Evolutionary conservation across 2,888 invertebrate species (phyloP).

Genomic region (Erpobdella octoculata): DNA sequence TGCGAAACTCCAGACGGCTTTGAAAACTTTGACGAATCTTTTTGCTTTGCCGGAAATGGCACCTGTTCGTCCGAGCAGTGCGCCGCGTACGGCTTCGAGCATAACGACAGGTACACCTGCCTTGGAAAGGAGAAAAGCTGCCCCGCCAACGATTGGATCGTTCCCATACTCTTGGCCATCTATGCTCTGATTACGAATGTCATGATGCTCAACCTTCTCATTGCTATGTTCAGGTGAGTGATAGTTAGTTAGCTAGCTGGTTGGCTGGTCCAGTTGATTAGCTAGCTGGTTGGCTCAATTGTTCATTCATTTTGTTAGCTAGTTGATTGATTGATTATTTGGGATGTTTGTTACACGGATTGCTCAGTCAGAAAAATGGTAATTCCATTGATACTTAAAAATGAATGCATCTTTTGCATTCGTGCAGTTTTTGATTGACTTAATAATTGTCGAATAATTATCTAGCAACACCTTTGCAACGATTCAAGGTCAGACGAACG

Average conservation of each 20-base stretch:
- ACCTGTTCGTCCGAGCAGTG: background rate
- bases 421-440: background rate
- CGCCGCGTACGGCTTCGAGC: slow-evolving; percentile 10
- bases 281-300: background rate
- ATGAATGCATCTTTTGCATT: background rate
- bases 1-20: background rate
- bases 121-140: slow-evolving; percentile 23
- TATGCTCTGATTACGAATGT: slow-evolving; percentile 51
- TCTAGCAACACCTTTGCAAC: slow-evolving; percentile 48
- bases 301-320: background rate
- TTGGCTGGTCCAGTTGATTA: background rate
- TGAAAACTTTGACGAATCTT: background rate
- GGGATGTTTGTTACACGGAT: background rate
- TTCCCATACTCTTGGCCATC: slow-evolving; percentile 46
- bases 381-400: no score
- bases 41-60: background rate
- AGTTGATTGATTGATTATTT: background rate
- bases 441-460: slow-evolving; percentile 15
- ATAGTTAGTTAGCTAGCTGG: background rate
- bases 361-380: background rate
- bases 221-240: slow-evolving; percentile 52
- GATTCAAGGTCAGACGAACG: slow-evolving; percentile 48
- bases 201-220: slow-evolving; percentile 50
- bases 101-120: background rate
- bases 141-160: slow-evolving; percentile 39